phyloP scores from a whole-genome alignment of 2,797 vertebrate species.

The Anabas testudineus region DNA sequence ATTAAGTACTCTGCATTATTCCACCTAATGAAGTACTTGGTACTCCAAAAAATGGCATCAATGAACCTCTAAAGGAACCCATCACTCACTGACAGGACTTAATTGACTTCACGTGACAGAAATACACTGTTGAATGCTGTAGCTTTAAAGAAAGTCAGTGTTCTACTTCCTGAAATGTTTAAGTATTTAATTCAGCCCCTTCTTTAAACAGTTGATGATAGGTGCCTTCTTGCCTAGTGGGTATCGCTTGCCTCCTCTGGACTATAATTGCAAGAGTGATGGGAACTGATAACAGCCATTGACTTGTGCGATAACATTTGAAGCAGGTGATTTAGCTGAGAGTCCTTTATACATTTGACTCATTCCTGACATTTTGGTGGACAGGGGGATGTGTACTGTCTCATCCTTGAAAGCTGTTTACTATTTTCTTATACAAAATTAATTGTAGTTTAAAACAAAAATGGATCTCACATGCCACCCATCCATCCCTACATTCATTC shows the following conservation, averaged over 20 bases:
- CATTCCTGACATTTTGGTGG: conserved; percentile 5
- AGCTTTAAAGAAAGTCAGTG: background rate
- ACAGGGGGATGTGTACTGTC: background rate
- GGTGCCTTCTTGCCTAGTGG: background rate
- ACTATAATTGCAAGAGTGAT: background rate
- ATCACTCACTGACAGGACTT: conserved; percentile 4
- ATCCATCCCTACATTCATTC: conserved; percentile 11
- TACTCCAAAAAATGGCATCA: background rate
- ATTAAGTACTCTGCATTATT: conserved; percentile 16
- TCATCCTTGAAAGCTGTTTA: conserved; percentile 14
- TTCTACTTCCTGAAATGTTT: background rate
- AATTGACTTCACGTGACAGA: conserved; percentile 25
- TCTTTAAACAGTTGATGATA: background rate
- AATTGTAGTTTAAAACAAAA: background rate
- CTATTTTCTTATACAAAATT: background rate
- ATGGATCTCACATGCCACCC: background rate
- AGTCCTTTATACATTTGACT: background rate
- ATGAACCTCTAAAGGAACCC: background rate
- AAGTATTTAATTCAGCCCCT: background rate
- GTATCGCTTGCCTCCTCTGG: background rate
- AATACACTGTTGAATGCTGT: background rate
- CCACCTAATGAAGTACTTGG: background rate
- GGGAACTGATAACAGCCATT: background rate
- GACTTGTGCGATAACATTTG: background rate
- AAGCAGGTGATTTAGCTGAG: background rate